Conservation (phyloP, 2,888 invertebrate species). For the Machimus rusticus region DNA sequence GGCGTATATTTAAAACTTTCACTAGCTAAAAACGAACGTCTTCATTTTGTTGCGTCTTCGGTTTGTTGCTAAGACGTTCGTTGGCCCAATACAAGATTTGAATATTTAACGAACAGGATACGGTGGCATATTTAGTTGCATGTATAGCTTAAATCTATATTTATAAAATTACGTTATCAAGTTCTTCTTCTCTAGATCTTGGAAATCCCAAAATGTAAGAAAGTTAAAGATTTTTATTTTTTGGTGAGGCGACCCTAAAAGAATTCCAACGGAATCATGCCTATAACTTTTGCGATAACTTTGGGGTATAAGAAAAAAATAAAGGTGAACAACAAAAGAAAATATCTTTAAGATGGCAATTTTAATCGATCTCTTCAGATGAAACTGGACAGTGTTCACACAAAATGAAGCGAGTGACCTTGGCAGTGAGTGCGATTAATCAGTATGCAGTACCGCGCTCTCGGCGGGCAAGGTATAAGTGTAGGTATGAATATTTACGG, state of each 20-base stretch:
- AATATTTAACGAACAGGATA: conserved; percentile 20
- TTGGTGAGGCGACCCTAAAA: not conserved
- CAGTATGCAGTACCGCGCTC: conserved; percentile 22
- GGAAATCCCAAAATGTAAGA: not conserved
- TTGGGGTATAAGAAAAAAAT: not conserved
- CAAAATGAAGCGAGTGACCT: conserved; percentile 43
- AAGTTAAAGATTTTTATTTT: not conserved
- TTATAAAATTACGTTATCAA: conserved; percentile 30
- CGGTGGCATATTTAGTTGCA: not conserved
- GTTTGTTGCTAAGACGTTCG: not conserved
- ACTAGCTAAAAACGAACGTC: not conserved
- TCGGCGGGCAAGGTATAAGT: not conserved
- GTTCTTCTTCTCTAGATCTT: conserved; percentile 17
- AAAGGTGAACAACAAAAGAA: not conserved
- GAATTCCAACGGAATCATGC: conserved; percentile 19
- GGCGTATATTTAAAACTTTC: conserved; percentile 8
- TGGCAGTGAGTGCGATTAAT: conserved; percentile 44
- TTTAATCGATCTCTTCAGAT: conserved; percentile 3
- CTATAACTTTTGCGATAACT: not conserved
- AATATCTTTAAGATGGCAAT: not conserved
- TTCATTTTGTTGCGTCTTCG: not conserved
- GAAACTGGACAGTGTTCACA: not conserved
- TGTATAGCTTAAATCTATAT: conserved; percentile 4
- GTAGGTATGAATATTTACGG: not conserved
- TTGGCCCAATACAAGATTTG: not conserved